A percentile compares a stretch with the other conserved stretches of the same genome.
These are phyloP conservation scores for Bergia sp. DNA, from an alignment of 92 coral and sea anemone species.

Conservation along the genomic window DNA sequence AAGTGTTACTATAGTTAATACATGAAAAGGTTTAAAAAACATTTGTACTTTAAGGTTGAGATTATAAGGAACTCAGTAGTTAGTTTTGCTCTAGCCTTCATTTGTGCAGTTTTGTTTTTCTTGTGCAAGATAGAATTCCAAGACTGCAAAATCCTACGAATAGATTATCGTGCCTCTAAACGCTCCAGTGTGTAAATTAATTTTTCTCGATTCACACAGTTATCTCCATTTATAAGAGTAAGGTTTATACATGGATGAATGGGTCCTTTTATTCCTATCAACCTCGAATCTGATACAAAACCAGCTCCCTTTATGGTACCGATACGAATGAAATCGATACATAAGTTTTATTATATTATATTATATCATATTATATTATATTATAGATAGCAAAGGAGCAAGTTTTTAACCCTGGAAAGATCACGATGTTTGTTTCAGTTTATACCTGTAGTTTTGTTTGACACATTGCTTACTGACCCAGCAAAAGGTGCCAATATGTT, in stretches of 20 bases:
- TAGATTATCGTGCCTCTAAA: background rate
- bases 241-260: background rate
- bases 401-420: background rate
- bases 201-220: background rate
- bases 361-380: too few relatives aligned
- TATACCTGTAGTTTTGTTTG: constrained; percentile 41
- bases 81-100: background rate
- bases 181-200: background rate
- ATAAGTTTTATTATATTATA: too few relatives aligned
- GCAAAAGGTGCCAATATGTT: background rate
- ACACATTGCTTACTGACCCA: constrained; percentile 32
- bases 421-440: too few relatives aligned
- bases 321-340: background rate
- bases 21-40: too few relatives aligned
- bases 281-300: background rate
- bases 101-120: background rate
- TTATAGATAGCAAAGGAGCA: too few relatives aligned
- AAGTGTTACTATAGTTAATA: background rate
- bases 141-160: background rate
- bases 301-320: background rate
- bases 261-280: background rate
- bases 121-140: background rate
- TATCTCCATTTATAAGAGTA: too few relatives aligned
- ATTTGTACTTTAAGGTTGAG: too few relatives aligned
- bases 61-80: too few relatives aligned